A percentile compares a stretch with the other conserved stretches of the same genome.
Evolutionary conservation across 2,888 invertebrate genomes (phyloP).

Genomic region (Myopa testacea): DNA sequence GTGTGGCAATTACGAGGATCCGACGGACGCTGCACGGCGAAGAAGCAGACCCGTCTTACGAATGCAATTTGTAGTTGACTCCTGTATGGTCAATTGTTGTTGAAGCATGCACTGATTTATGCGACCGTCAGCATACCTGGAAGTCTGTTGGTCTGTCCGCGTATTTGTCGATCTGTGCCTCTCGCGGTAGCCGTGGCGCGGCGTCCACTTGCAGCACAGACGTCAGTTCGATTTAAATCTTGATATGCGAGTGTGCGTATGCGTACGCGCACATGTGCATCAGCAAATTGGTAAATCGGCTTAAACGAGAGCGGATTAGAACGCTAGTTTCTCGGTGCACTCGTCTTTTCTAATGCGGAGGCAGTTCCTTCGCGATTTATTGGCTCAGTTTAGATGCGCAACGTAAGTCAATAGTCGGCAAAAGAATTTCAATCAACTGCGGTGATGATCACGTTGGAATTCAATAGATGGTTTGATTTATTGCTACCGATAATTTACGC

Average conservation of each 20-base stretch:
- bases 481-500: conserved; percentile 61
- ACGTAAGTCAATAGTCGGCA: conserved; percentile 44
- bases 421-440: conserved; percentile 29
- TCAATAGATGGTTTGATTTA: conserved; percentile 68
- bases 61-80: conserved; percentile 58
- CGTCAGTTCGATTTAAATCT: conserved; percentile 56
- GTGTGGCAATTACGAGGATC: background rate
- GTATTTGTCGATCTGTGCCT: conserved; percentile 29
- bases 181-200: conserved; percentile 28
- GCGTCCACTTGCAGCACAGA: conserved; percentile 54
- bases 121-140: conserved; percentile 47
- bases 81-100: conserved; percentile 64
- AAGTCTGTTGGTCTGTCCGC: conserved; percentile 14
- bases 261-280: conserved; percentile 40
- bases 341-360: conserved; percentile 24
- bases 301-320: conserved; percentile 42
- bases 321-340: conserved; percentile 18
- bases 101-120: conserved; percentile 61
- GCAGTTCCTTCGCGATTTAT: conserved; percentile 7
- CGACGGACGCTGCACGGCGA: background rate
- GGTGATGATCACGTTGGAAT: conserved; percentile 65
- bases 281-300: conserved; percentile 50
- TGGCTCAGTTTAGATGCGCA: conserved; percentile 14
- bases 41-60: background rate
- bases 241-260: conserved; percentile 43